phyloP scores from a whole-genome alignment of 2,113 vertebrate species.

The Hemiscyllium ocellatum region DNA sequence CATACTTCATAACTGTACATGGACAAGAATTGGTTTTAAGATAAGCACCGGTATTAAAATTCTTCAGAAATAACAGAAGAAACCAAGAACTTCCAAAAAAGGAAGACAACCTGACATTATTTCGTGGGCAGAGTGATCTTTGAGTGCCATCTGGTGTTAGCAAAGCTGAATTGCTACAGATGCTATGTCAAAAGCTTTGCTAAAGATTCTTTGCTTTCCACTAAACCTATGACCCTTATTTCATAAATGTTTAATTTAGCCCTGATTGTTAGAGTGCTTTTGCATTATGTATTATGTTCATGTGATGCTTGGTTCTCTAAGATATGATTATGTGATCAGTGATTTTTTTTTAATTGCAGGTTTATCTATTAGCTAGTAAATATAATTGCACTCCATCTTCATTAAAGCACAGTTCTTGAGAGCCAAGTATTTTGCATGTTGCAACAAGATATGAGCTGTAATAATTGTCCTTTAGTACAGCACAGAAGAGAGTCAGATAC shows the following conservation, averaged over 20 bases:
- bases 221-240: conserved; percentile 9
- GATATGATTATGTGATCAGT: background rate
- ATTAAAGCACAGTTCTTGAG: conserved; percentile 17
- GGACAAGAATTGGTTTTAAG: conserved; percentile 32
- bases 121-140: conserved; percentile 23
- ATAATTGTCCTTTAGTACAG: background rate
- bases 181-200: conserved; percentile 26
- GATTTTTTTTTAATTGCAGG: background rate
- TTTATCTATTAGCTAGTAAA: conserved; percentile 10
- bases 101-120: conserved; percentile 28
- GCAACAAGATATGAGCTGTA: background rate
- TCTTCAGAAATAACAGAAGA: conserved; percentile 25
- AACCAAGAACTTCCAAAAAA: conserved; percentile 31
- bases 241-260: conserved; percentile 28
- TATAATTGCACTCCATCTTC: background rate
- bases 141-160: conserved; percentile 36
- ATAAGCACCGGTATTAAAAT: background rate
- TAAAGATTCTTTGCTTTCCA: conserved; percentile 30
- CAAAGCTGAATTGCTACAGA: background rate
- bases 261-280: conserved; percentile 22
- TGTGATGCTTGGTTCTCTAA: conserved; percentile 35
- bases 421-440: conserved; percentile 36
- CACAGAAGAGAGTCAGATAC: background rate
- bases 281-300: conserved; percentile 35
- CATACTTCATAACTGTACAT: background rate